phyloP scores from a whole-genome alignment of 2,888 invertebrate species.

The Muschampia plurimacula region DNA sequence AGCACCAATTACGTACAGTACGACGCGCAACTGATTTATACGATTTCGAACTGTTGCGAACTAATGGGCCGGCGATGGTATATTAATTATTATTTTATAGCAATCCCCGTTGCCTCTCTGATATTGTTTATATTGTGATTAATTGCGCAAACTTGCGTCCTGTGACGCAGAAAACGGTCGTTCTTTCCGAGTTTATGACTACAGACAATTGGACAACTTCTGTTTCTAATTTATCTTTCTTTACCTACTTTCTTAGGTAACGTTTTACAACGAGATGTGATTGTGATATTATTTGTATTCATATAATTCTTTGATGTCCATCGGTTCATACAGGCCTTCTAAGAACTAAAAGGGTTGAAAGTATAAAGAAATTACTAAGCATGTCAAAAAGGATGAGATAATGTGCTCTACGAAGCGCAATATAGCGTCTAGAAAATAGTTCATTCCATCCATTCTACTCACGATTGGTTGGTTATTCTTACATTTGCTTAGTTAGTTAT shows the following conservation, averaged over 20 bases:
- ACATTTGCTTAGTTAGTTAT: no score
- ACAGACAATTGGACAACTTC: slow-evolving; percentile 36
- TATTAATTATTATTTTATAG: slow-evolving; percentile 65
- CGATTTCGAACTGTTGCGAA: slow-evolving; percentile 53
- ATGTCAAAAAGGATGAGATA: neutral
- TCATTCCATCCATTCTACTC: no score
- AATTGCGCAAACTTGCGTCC: slow-evolving; percentile 53
- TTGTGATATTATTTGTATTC: neutral
- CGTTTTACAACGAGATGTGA: neutral
- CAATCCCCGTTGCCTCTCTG: slow-evolving; percentile 48
- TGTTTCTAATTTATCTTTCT: slow-evolving; percentile 38
- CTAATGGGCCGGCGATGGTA: slow-evolving; percentile 54
- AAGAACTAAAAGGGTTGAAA: neutral
- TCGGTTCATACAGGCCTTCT: no score
- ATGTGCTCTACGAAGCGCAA: no score
- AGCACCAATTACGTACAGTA: slow-evolving; percentile 51
- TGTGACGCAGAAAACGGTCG: slow-evolving; percentile 38
- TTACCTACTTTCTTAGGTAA: slow-evolving; percentile 23
- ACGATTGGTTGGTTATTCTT: no score
- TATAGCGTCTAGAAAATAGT: no score
- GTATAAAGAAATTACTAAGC: neutral
- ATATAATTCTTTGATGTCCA: neutral
- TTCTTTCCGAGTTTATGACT: slow-evolving; percentile 39
- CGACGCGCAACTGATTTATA: slow-evolving; percentile 59
- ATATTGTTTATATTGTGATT: slow-evolving; percentile 66